A percentile compares a stretch with the other conserved stretches of the same genome.
phyloP scores from a whole-genome alignment of 1,140 invertebrate genomes.

The Aphis craccivora region DNA sequence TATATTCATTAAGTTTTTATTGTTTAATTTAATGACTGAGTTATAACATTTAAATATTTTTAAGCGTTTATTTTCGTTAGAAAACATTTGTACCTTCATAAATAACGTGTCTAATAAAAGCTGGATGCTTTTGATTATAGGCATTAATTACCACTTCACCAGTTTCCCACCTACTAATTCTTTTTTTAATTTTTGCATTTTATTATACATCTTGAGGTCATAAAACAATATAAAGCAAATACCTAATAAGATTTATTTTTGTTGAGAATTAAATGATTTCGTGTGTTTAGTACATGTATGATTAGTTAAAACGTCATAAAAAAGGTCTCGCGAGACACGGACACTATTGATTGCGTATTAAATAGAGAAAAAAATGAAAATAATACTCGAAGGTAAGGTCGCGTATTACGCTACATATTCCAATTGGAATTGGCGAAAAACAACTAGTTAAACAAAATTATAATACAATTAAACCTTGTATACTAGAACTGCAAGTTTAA shows the following conservation, averaged over 20 bases:
- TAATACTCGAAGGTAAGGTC: constrained; percentile 30
- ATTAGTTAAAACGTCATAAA: background rate
- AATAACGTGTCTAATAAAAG: background rate
- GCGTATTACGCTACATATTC: background rate
- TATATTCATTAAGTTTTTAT: background rate
- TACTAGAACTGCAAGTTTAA: background rate
- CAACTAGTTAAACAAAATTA: constrained; percentile 18
- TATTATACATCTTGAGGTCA: background rate
- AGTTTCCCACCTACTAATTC: background rate
- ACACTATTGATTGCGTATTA: background rate
- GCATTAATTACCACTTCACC: background rate
- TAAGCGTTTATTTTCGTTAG: background rate
- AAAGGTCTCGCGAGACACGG: background rate
- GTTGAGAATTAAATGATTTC: background rate
- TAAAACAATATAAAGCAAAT: constrained; percentile 32
- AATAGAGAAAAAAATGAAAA: background rate
- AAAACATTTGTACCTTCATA: background rate
- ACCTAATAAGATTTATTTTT: background rate
- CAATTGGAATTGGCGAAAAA: background rate
- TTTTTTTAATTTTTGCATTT: background rate
- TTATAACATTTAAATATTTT: background rate
- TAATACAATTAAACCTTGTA: constrained; percentile 16
- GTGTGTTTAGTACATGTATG: background rate
- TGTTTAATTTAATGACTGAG: background rate
- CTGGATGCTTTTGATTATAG: background rate